These are phyloP conservation scores for Pollachius pollachius DNA, from an alignment of 2,113 vertebrate species.

Conservation along the genomic window DNA sequence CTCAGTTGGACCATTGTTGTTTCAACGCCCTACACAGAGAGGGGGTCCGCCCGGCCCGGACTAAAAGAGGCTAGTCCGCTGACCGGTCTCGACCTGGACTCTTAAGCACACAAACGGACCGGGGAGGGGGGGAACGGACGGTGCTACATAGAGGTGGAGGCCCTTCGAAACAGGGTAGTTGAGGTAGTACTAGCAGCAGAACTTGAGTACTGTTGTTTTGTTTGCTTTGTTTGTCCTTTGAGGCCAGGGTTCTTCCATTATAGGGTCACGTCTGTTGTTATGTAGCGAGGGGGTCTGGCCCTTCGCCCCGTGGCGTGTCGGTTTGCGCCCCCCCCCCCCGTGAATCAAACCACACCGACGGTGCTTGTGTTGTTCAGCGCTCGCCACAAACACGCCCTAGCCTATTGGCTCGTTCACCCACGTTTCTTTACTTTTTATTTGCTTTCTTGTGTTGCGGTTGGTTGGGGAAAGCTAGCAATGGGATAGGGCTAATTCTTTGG, in stretches of 20 bases:
- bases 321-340: neutral
- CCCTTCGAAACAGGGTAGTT: neutral
- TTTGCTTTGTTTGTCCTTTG: too few relatives aligned
- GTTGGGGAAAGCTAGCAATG: neutral
- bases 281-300: too few relatives aligned
- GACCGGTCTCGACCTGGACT: constrained; percentile 24
- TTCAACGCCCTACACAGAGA: neutral
- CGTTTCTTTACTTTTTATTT: constrained; percentile 2
- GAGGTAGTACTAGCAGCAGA: too few relatives aligned
- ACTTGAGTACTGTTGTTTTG: too few relatives aligned
- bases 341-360: constrained; percentile 43
- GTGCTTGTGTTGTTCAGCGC: constrained; percentile 43
- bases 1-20: constrained; percentile 33
- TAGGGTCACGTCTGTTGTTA: too few relatives aligned
- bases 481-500: too few relatives aligned
- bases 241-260: too few relatives aligned
- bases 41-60: neutral
- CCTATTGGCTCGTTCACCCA: too few relatives aligned
- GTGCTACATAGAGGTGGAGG: too few relatives aligned
- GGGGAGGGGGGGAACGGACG: neutral
- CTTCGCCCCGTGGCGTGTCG: too few relatives aligned
- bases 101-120: constrained; percentile 53
- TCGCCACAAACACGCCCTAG: too few relatives aligned
- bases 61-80: too few relatives aligned
- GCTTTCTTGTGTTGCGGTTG: constrained; percentile 23